Conservation (phyloP, 2,113 vertebrate genomes). For the Cichladusa arquata region DNA sequence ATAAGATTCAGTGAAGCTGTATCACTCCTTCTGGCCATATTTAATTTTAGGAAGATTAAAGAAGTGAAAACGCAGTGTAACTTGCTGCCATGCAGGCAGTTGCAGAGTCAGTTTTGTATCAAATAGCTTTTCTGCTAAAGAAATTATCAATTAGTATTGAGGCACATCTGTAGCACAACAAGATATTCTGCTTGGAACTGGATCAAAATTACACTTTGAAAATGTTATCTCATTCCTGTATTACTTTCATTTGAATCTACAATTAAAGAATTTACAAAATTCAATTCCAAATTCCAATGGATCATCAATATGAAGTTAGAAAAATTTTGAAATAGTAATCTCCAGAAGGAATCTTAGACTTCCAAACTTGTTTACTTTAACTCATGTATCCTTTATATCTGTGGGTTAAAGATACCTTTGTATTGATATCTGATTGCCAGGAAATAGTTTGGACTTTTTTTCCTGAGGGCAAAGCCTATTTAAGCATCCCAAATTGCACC, state of each 20-base stretch:
- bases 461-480: neutral
- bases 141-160: conserved; percentile 56
- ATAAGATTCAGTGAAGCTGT: conserved; percentile 46
- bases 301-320: neutral
- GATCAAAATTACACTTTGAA: conserved; percentile 53
- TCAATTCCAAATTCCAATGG: neutral
- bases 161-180: conserved; percentile 49
- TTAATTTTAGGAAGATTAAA: conserved; percentile 11
- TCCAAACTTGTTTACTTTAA: conserved; percentile 24
- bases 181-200: conserved; percentile 56
- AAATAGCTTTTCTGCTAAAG: conserved; percentile 32
- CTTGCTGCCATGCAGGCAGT: neutral
- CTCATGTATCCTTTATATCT: neutral
- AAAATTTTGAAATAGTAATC: conserved; percentile 30
- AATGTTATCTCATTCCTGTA: conserved; percentile 36
- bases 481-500: neutral
- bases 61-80: neutral
- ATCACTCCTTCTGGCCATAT: conserved; percentile 18
- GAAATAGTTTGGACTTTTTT: neutral
- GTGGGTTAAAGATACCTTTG: conserved; percentile 14
- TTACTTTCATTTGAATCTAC: conserved; percentile 26
- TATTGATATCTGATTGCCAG: conserved; percentile 3
- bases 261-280: conserved; percentile 5
- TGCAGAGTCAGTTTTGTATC: neutral
- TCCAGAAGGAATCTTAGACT: conserved; percentile 10